phyloP scores from a whole-genome alignment of 2,888 invertebrate species.

The Ormyrus pomaceus region DNA sequence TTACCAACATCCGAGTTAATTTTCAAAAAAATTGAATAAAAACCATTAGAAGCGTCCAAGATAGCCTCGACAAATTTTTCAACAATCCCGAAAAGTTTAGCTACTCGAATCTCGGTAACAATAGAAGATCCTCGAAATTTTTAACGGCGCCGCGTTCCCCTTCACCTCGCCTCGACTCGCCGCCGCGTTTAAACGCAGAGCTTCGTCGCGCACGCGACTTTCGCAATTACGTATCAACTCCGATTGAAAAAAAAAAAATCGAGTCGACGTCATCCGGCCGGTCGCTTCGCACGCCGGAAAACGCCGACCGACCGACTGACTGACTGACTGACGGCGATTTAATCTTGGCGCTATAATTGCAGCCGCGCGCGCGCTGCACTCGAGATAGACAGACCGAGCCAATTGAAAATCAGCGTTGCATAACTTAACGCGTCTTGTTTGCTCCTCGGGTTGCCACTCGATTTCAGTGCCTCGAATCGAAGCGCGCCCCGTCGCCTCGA shows the following conservation, averaged over 20 bases:
- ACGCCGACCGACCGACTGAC: neutral
- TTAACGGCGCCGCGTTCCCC: too few relatives aligned
- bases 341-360: conserved; percentile 53
- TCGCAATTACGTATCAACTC: neutral
- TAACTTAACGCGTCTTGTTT: conserved; percentile 38
- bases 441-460: neutral
- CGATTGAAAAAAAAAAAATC: conserved; percentile 45
- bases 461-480: neutral
- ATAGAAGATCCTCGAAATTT: too few relatives aligned
- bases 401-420: conserved; percentile 54
- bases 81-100: too few relatives aligned
- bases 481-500: too few relatives aligned
- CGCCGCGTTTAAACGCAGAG: too few relatives aligned
- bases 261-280: neutral
- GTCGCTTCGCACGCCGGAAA: conserved; percentile 21
- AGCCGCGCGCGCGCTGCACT: neutral
- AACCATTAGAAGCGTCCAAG: too few relatives aligned
- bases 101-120: too few relatives aligned
- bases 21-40: too few relatives aligned
- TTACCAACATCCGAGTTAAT: too few relatives aligned
- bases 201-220: too few relatives aligned
- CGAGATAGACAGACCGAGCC: neutral
- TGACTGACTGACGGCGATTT: conserved; percentile 52
- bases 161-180: too few relatives aligned
- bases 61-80: too few relatives aligned